Conservation (phyloP, 2,113 vertebrate species). For the Hepsetus odoe region DNA sequence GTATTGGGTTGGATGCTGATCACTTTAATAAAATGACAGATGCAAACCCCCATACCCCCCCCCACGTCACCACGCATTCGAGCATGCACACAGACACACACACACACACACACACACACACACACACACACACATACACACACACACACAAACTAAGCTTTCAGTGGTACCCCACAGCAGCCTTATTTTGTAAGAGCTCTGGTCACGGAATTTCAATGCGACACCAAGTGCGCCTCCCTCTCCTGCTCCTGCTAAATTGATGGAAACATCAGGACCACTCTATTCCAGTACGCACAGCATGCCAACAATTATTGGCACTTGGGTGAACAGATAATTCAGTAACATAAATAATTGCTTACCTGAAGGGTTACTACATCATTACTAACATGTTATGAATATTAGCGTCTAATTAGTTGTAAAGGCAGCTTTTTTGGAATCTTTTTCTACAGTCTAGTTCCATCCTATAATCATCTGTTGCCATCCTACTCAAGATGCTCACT, state of each 20-base stretch:
- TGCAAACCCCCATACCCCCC: conserved; percentile 1
- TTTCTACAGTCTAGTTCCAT: neutral
- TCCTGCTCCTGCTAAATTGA: conserved; percentile 32
- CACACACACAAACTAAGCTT: conserved; percentile 43
- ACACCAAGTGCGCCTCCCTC: conserved; percentile 21
- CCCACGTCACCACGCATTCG: too few relatives aligned
- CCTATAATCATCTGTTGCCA: neutral
- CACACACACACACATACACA: conserved; percentile 4
- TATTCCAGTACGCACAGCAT: conserved; percentile 45
- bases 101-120: conserved; percentile 22
- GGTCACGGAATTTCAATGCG: conserved; percentile 39
- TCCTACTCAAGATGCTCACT: neutral
- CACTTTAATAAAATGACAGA: conserved; percentile 52
- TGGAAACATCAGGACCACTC: conserved; percentile 32
- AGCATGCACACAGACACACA: conserved; percentile 13
- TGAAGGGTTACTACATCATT: too few relatives aligned
- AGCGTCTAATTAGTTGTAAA: neutral
- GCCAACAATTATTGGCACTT: conserved; percentile 29
- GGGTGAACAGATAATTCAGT: too few relatives aligned
- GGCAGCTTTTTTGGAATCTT: neutral
- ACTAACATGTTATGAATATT: too few relatives aligned
- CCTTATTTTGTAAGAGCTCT: conserved; percentile 33
- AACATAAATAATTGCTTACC: too few relatives aligned
- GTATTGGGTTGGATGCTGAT: conserved; percentile 47
- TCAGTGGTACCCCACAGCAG: conserved; percentile 51